Evolutionary conservation across 2,113 vertebrate species (phyloP), one percentile per base, ranked within the genome.

Genomic region (Ramphastos sulfuratus): DNA sequence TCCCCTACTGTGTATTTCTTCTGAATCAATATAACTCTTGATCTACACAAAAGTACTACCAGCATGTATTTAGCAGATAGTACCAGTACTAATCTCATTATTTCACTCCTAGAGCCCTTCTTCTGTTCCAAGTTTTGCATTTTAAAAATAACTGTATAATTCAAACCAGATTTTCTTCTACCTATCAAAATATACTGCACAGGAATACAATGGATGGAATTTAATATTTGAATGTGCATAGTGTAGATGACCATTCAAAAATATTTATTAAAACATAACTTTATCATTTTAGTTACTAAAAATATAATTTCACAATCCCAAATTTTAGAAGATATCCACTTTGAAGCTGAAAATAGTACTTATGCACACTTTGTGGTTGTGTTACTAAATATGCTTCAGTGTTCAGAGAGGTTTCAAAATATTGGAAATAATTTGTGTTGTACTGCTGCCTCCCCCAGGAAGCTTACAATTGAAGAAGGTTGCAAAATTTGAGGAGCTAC

Each of bases 11-110:
- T 96, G 91, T 72, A 55, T 86, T 97, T 96, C 86, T 89, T 27
- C 73, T 90, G 92, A 97, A 91, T 92, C 96, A 93, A 72, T 93
- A 87, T 46, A 78, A 77, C 66, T 94, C 60, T 94, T 35, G 82
- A 33, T 55, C 67, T 80, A 78, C 55, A 94, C 73, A 93, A 96
- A 95, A 91, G 46, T 46, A 85, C 35, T 25, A 61, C 50, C 76
- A 90, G 73, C 17, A 65, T 81, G 76, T 61, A 82, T 82, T 93
- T 94, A 93, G 39, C 17, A 21, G 33, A 93, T 35, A 65, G 54
- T 60, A 86, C 75, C 61, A 73, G 35, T 71, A 44, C 50, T 96
- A 93, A 97, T 92, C 79, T 91, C 77, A 72, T 86, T 91, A 96
- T 94, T 97, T 96, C 61, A 94, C n/a, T 64, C 13, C 37, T 82